Evolutionary conservation across 2,797 vertebrate genomes (phyloP).

Genomic region (Clamator glandarius): DNA sequence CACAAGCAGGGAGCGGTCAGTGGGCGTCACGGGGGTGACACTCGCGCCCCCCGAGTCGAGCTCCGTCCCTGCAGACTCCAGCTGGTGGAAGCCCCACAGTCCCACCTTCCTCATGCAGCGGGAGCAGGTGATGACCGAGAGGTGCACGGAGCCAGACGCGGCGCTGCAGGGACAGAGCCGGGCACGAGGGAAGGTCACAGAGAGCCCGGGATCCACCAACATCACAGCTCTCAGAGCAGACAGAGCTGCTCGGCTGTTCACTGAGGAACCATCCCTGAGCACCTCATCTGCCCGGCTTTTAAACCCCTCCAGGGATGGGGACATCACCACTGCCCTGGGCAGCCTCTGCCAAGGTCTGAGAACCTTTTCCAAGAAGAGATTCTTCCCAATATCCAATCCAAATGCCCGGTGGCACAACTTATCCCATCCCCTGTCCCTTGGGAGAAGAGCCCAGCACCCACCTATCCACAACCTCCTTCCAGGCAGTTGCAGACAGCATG

Average conservation of each 20-base stretch:
- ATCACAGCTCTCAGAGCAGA: neutral
- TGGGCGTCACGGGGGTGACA: neutral
- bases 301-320: too few relatives aligned
- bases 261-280: too few relatives aligned
- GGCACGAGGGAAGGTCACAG: neutral
- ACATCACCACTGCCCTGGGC: too few relatives aligned
- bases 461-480: too few relatives aligned
- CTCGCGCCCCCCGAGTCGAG: conserved; percentile 63
- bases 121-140: conserved; percentile 88
- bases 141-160: conserved; percentile 75
- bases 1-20: conserved; percentile 69
- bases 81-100: conserved; percentile 92
- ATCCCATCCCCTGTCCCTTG: too few relatives aligned
- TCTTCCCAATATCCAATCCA: too few relatives aligned
- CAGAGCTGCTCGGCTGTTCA: neutral
- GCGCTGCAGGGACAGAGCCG: conserved; percentile 70
- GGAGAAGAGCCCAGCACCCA: too few relatives aligned
- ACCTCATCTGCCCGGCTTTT: too few relatives aligned
- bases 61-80: conserved; percentile 77
- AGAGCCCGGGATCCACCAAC: neutral
- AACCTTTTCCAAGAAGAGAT: too few relatives aligned
- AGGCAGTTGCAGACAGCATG: too few relatives aligned
- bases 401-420: too few relatives aligned
- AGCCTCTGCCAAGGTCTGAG: too few relatives aligned
- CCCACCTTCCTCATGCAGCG: conserved; percentile 93